phyloP scores from a whole-genome alignment of 1,140 invertebrate species.

The Drosophila elegans region DNA sequence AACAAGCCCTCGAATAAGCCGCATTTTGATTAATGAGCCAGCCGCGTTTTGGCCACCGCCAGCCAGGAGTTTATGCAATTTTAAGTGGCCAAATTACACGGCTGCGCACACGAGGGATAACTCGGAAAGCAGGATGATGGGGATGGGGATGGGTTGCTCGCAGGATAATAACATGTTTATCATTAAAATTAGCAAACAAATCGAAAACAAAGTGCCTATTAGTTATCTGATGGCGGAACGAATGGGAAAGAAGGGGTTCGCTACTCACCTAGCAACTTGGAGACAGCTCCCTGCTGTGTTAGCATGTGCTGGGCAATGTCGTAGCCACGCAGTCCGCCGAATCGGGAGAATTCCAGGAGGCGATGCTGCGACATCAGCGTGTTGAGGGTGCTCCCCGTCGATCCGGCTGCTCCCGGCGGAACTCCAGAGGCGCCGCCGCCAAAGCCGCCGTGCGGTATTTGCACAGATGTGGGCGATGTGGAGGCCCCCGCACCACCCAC shows the following conservation, averaged over 20 bases:
- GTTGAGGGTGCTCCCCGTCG: constrained; percentile 87
- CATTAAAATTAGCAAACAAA: constrained; percentile 79
- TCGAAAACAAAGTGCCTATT: constrained; percentile 70
- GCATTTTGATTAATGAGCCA: constrained; percentile 64
- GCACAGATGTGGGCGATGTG: constrained; percentile 74
- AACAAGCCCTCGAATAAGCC: constrained; percentile 20
- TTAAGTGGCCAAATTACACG: constrained; percentile 79
- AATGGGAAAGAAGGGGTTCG: neutral
- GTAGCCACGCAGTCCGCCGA: constrained; percentile 93
- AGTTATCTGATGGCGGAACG: constrained; percentile 37
- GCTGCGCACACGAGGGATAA: constrained; percentile 21
- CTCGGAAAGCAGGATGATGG: neutral
- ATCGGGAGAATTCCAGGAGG: constrained; percentile 92
- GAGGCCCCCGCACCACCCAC: constrained; percentile 32
- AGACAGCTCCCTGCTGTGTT: constrained; percentile 95
- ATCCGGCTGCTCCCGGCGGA: constrained; percentile 60
- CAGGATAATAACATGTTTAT: constrained; percentile 79
- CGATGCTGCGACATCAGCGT: constrained; percentile 90
- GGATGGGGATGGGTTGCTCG: neutral
- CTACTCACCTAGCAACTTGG: constrained; percentile 93
- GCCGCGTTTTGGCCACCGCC: constrained; percentile 45
- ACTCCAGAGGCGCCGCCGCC: constrained; percentile 80
- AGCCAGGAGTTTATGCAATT: constrained; percentile 74
- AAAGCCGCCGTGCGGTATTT: constrained; percentile 84
- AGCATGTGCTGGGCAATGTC: constrained; percentile 95